These are phyloP conservation scores for Pachypsylla venusta DNA, from an alignment of 1,140 invertebrate species.

Conservation along the genomic window DNA sequence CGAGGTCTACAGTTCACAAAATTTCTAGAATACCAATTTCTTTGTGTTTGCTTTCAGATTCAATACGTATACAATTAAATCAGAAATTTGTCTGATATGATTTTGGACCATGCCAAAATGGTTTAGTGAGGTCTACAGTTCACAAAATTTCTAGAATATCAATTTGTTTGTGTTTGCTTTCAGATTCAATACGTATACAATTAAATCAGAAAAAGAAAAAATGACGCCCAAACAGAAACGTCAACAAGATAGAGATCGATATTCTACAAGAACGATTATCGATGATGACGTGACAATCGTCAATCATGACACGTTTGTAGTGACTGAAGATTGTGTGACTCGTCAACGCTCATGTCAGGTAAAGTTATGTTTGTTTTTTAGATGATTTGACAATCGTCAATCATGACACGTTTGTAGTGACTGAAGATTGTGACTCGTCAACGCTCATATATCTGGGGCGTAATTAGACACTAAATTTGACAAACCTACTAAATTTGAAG, in stretches of 20 bases:
- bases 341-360: slow-evolving; percentile 17
- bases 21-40: background rate
- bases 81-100: background rate
- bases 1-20: background rate
- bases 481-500: no score
- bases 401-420: slow-evolving; percentile 9
- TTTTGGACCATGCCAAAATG: no score
- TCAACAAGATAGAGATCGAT: slow-evolving; percentile 40
- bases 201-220: slow-evolving; percentile 26
- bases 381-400: slow-evolving; percentile 15
- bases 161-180: slow-evolving; percentile 5
- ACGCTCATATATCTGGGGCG: slow-evolving; percentile 2
- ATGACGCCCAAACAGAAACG: slow-evolving; percentile 49
- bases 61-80: background rate
- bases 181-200: slow-evolving; percentile 27
- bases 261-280: slow-evolving; percentile 41
- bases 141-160: background rate
- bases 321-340: slow-evolving; percentile 34
- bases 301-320: slow-evolving; percentile 9
- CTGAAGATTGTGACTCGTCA: slow-evolving; percentile 30
- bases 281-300: slow-evolving; percentile 17
- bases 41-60: background rate
- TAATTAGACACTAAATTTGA: no score
- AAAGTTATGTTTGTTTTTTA: slow-evolving; percentile 7
- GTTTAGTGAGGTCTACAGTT: no score